Evolutionary conservation across 1,140 invertebrate species (phyloP).

Genomic region (Drosophila pectinifera): DNA sequence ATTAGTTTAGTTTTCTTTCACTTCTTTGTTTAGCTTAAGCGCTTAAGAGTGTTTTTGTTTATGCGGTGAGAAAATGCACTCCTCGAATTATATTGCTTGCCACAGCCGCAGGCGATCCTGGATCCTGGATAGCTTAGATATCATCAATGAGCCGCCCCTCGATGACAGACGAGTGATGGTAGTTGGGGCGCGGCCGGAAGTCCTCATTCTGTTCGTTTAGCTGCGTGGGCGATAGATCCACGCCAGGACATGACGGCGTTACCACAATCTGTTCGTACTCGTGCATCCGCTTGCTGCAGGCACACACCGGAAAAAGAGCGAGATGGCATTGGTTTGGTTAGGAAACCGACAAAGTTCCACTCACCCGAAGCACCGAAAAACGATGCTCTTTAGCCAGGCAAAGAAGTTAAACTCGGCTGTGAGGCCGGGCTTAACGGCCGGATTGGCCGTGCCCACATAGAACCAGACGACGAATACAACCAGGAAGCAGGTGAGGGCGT

Average conservation of each 20-base stretch:
- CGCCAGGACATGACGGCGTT: conserved; percentile 92
- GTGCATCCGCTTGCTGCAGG: conserved; percentile 88
- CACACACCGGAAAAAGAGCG: conserved; percentile 1
- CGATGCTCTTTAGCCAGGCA: conserved; percentile 91
- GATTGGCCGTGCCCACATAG: conserved; percentile 97
- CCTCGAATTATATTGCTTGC: conserved; percentile 52
- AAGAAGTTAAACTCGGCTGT: conserved; percentile 95
- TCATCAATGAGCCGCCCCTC: conserved; percentile 89
- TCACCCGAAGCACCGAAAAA: conserved; percentile 93
- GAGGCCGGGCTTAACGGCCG: conserved; percentile 95
- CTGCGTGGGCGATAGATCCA: conserved; percentile 93
- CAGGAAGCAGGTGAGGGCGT: conserved; percentile 92
- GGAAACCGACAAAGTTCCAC: conserved; percentile 32
- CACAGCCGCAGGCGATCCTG: conserved; percentile 23
- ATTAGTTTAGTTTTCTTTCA: conserved; percentile 8
- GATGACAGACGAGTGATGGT: conserved; percentile 95
- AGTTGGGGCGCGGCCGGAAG: conserved; percentile 94
- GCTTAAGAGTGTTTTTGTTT: conserved; percentile 4
- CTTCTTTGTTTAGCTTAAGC: conserved; percentile 13
- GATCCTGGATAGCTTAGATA: conserved; percentile 53
- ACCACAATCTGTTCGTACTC: conserved; percentile 96
- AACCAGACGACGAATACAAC: conserved; percentile 94
- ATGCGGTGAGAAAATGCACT: conserved; percentile 52
- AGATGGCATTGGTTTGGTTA: neutral
- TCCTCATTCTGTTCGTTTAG: conserved; percentile 98